These are phyloP conservation scores for Pipistrellus nathusii DNA, from an alignment of 2,797 vertebrate species.

Conservation along the genomic window DNA sequence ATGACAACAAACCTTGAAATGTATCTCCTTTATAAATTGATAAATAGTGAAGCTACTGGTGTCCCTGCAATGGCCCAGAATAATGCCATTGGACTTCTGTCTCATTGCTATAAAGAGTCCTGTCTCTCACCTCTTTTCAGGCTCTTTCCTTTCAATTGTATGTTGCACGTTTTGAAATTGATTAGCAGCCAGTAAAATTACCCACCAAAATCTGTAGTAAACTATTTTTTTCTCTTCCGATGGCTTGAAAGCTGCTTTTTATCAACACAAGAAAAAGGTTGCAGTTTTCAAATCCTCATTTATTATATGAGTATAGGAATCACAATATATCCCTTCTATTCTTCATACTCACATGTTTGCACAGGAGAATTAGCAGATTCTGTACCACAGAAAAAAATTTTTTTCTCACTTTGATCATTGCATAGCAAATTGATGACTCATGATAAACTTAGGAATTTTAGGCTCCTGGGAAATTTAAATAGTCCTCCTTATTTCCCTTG, in stretches of 20 bases:
- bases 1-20: neutral
- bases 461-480: neutral
- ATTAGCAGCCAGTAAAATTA: constrained; percentile 55
- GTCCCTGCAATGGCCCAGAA: neutral
- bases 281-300: neutral
- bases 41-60: neutral
- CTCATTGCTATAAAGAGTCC: neutral
- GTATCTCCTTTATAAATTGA: neutral
- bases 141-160: neutral
- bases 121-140: constrained; percentile 7
- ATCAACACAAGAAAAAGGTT: neutral
- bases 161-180: constrained; percentile 19
- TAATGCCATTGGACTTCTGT: neutral
- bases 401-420: neutral
- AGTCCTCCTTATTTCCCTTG: neutral
- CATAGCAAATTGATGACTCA: neutral
- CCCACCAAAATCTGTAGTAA: neutral
- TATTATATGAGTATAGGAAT: neutral
- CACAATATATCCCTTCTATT: neutral
- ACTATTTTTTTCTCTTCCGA: neutral
- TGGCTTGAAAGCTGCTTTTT: constrained; percentile 19
- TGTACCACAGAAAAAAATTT: neutral
- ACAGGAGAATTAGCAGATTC: neutral
- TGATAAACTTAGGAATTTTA: neutral
- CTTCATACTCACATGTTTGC: neutral